These are phyloP conservation scores for Colinus virginianus DNA, from an alignment of 2,113 vertebrate species.

Conservation along the genomic window DNA sequence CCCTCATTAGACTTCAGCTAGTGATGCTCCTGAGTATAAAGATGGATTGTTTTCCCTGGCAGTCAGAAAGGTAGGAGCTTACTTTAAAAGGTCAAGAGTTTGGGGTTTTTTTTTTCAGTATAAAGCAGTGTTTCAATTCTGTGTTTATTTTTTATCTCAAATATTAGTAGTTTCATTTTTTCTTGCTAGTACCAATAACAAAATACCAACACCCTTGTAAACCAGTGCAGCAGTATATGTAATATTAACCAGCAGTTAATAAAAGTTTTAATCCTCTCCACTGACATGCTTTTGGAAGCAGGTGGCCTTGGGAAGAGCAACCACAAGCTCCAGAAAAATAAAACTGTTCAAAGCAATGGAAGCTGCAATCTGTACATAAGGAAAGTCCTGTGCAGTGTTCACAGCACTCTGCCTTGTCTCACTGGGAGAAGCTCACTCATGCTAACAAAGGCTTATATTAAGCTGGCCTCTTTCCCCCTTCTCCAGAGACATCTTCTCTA, in stretches of 20 bases:
- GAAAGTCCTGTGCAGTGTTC: neutral
- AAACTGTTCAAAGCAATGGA: neutral
- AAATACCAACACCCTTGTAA: neutral
- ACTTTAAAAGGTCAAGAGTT: neutral
- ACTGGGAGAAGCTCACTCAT: neutral
- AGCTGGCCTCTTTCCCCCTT: neutral
- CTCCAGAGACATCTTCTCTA: neutral
- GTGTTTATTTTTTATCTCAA: neutral
- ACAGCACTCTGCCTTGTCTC: neutral
- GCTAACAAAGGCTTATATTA: neutral
- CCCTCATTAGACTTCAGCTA: neutral
- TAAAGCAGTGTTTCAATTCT: neutral
- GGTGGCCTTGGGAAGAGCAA: neutral
- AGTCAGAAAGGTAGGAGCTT: neutral
- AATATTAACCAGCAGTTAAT: neutral
- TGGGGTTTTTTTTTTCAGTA: neutral
- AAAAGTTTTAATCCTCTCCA: neutral
- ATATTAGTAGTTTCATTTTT: neutral
- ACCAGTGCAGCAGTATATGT: neutral
- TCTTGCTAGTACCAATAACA: neutral
- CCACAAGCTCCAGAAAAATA: neutral
- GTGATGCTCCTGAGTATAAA: neutral
- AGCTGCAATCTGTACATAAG: neutral
- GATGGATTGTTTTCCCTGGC: constrained; percentile 1
- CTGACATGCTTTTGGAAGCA: neutral